A percentile compares a stretch with the other conserved stretches of the same genome.
These are phyloP conservation scores for Perccottus glenii DNA, from an alignment of 2,113 vertebrate species.

Conservation along the genomic window DNA sequence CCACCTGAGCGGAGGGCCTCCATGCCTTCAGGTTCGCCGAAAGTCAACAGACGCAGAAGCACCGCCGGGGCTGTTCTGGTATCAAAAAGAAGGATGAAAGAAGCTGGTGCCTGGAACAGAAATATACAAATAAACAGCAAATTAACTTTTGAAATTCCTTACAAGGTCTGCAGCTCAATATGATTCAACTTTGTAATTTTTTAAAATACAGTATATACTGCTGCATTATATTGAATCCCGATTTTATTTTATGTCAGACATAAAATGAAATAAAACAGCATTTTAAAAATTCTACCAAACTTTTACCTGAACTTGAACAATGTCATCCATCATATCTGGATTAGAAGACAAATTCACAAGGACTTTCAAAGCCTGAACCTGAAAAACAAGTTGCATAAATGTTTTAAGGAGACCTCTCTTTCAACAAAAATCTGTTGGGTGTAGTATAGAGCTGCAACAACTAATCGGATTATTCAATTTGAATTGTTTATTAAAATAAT, in stretches of 20 bases:
- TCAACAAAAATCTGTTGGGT: background rate
- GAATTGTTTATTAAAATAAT: too few relatives aligned
- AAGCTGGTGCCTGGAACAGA: constrained; percentile 80
- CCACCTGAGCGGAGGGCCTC: constrained; percentile 72
- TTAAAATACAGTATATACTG: constrained; percentile 7
- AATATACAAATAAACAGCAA: background rate
- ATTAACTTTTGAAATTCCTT: background rate
- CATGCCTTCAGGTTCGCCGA: constrained; percentile 85
- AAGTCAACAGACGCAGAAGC: constrained; percentile 84
- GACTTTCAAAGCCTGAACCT: constrained; percentile 90
- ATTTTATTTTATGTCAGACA: background rate
- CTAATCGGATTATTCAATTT: too few relatives aligned
- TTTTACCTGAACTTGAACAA: constrained; percentile 87
- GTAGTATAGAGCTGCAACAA: background rate
- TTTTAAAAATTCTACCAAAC: background rate
- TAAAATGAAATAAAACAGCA: too few relatives aligned
- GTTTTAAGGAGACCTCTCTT: background rate
- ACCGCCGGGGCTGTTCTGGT: constrained; percentile 76
- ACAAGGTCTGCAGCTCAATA: too few relatives aligned
- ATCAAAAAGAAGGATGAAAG: constrained; percentile 86
- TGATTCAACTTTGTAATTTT: background rate
- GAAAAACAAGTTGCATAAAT: constrained; percentile 43
- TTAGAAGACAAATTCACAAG: constrained; percentile 94
- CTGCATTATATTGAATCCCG: background rate
- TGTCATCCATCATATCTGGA: constrained; percentile 84